Evolutionary conservation across 2,113 vertebrate genomes (phyloP), one percentile per base, ranked within the genome.

Genomic region (Hystrix cristata): DNA sequence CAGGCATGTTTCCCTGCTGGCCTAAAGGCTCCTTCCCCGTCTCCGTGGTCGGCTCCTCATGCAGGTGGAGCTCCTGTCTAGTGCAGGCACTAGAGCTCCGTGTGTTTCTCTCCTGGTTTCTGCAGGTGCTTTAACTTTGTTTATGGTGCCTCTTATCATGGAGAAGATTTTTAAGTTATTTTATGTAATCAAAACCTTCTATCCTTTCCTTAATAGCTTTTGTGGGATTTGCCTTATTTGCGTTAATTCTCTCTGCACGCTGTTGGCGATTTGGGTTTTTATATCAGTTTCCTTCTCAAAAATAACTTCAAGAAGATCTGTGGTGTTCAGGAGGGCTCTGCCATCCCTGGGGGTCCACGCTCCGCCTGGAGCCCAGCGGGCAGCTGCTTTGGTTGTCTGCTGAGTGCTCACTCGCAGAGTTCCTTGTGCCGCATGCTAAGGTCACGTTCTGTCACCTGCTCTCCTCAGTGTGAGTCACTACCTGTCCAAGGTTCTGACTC

Each of bases 161-260:
- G 10, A 31, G 27, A 1, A 46, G 69, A 65, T 76, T 71, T 64
- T 27, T 0, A 25, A 93, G 5, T 78, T 90, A n/a, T 67, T 65
- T 65, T 64, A 86, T 43, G 14, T 82, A 55, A 62, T 69, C 21
- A 34, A 86, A 86, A 76, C 51, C 64, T 86, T 89, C 25, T 10
- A 64, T 74, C 18, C 48, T 88, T 76, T 81, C 53, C n/a, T n/a
- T 94, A 80, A 46, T 72, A 81, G 89, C 19, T 71, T 94, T n/a
- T 88, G 38, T 31, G 46, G 11, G 6, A 21, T 88, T 69, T 81
- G 13, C 31, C 34, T 80, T 91, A 65, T 65, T 85, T 78, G 2
- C 9, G 83, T 83, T 27, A 72, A 34, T 53, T 16, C 62, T 23
- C 55, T 27, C 34, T 38, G 15, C 27, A n/a, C 51, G n/a, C 11